A percentile compares a stretch with the other conserved stretches of the same genome.
Evolutionary conservation across 2,888 invertebrate genomes (phyloP).

Genomic region (Archips xylosteana): DNA sequence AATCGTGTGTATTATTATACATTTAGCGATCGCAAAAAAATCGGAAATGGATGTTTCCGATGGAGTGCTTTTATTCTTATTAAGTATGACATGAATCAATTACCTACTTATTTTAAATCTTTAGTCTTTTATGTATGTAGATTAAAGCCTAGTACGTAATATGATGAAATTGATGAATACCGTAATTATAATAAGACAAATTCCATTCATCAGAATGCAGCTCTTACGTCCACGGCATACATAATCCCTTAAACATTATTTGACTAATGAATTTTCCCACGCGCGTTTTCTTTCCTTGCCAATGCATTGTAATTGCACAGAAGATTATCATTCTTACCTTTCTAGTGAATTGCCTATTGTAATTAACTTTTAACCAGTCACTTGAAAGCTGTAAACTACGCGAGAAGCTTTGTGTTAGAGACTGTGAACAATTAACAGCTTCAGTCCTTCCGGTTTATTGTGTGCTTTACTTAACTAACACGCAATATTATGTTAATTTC

Average conservation of each 20-base stretch:
- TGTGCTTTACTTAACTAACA: neutral
- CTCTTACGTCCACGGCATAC: constrained; percentile 4
- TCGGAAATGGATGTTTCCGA: neutral
- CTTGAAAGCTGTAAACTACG: constrained; percentile 20
- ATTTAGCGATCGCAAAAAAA: too few relatives aligned
- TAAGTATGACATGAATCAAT: too few relatives aligned
- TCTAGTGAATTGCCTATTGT: constrained; percentile 37
- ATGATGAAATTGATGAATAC: neutral
- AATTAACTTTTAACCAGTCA: constrained; percentile 40
- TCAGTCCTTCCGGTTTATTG: neutral
- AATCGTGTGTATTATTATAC: too few relatives aligned
- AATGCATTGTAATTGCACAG: constrained; percentile 38
- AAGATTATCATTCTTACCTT: constrained; percentile 39
- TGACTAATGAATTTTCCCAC: constrained; percentile 35
- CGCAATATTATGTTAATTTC: neutral
- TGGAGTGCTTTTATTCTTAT: too few relatives aligned
- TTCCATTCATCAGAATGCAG: constrained; percentile 20
- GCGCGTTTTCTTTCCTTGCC: constrained; percentile 39
- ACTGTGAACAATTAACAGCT: constrained; percentile 1
- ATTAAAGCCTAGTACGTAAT: too few relatives aligned
- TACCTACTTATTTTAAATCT: too few relatives aligned
- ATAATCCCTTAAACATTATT: constrained; percentile 39
- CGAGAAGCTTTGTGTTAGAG: neutral
- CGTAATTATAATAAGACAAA: neutral
- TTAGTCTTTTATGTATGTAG: too few relatives aligned